Evolutionary conservation across 2,797 vertebrate species (phyloP).

Genomic region (Helarctos malayanus): DNA sequence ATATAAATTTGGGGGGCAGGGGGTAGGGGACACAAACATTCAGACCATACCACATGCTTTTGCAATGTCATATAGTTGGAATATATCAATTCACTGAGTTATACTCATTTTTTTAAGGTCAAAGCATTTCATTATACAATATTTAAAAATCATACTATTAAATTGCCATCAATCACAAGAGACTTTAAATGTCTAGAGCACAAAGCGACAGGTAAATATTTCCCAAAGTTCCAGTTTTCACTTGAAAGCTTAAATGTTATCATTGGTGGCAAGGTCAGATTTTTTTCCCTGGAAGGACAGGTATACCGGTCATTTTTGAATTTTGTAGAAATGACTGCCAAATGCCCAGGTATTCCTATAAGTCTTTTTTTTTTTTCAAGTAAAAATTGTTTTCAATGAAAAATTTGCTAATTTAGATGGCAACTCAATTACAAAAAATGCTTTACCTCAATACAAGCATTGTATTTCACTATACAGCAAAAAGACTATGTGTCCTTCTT

Average conservation of each 20-base stretch:
- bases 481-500: not conserved
- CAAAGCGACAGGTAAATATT: not conserved
- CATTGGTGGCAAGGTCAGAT: not conserved
- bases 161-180: not conserved
- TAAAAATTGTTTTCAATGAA: not conserved
- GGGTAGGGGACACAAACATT: not conserved
- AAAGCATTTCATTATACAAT: not conserved
- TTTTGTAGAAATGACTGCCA: not conserved
- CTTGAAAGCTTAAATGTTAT: not conserved
- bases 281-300: not conserved
- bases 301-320: not conserved
- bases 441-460: not conserved
- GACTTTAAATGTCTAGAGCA: not conserved
- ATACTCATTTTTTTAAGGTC: not conserved
- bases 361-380: not conserved
- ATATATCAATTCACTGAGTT: not conserved
- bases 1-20: not conserved
- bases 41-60: not conserved
- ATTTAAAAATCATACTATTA: not conserved
- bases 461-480: not conserved
- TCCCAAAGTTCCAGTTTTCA: slow-evolving; percentile 2
- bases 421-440: not conserved
- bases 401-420: not conserved
- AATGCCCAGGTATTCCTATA: not conserved
- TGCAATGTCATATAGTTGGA: not conserved